phyloP scores from a whole-genome alignment of 2,888 invertebrate species.

The Mactromeris polynyma region DNA sequence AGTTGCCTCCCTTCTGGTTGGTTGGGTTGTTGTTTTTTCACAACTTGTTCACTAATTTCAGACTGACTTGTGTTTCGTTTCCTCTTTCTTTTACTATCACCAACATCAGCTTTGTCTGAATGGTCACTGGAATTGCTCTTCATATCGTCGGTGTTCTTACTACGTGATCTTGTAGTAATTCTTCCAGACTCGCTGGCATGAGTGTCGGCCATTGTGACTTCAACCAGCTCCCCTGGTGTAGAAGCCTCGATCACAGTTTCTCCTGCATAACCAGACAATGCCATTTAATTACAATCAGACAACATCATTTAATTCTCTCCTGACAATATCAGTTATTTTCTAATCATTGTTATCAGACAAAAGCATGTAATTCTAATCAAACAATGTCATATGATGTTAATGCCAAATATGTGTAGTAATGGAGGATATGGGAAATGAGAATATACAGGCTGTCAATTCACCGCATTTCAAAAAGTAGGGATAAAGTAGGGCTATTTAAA shows the following conservation, averaged over 20 bases:
- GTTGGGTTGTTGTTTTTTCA: slow-evolving; percentile 45
- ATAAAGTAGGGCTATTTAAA: too few species aligned
- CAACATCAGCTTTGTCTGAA: slow-evolving; percentile 39
- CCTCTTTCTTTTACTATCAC: slow-evolving; percentile 53
- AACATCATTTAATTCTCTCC: background rate
- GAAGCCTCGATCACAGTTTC: slow-evolving; percentile 35
- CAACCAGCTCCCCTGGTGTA: slow-evolving; percentile 45
- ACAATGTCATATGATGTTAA: too few species aligned
- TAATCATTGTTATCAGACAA: too few species aligned
- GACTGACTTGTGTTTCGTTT: slow-evolving; percentile 60
- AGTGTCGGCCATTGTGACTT: slow-evolving; percentile 58
- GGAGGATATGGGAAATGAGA: too few species aligned
- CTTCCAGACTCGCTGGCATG: slow-evolving; percentile 24
- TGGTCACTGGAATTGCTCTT: slow-evolving; percentile 64
- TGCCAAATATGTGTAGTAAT: too few species aligned
- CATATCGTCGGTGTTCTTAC: slow-evolving; percentile 66
- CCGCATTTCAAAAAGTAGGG: too few species aligned
- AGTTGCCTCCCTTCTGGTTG: slow-evolving; percentile 58
- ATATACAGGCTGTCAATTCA: too few species aligned
- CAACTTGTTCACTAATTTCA: slow-evolving; percentile 44
- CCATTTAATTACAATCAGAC: background rate
- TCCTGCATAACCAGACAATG: slow-evolving; percentile 10
- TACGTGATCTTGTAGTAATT: slow-evolving; percentile 61
- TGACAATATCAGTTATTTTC: too few species aligned
- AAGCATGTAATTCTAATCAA: background rate